A percentile compares a stretch with the other conserved stretches of the same genome.
These are phyloP conservation scores for Dasyprocta punctata DNA, from an alignment of 2,113 vertebrate species.

Conservation along the genomic window DNA sequence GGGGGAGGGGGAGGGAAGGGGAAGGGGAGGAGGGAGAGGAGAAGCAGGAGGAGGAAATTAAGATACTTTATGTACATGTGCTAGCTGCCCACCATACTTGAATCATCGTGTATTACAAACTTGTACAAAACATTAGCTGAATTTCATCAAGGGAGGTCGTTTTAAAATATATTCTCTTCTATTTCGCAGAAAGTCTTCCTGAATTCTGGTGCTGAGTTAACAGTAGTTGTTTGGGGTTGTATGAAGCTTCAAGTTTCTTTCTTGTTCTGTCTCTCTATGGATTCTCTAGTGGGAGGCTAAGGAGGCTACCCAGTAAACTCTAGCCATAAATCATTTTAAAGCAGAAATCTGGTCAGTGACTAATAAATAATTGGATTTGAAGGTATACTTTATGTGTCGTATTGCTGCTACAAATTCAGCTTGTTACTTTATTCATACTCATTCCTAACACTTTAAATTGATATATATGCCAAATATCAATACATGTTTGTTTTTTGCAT, in stretches of 20 bases:
- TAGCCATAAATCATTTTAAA: not conserved
- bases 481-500: not conserved
- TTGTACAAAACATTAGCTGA: not conserved
- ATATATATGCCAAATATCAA: not conserved
- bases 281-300: not conserved
- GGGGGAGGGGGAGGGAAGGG: not conserved
- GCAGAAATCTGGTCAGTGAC: not conserved
- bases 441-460: slow-evolving; percentile 32
- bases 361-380: slow-evolving; percentile 49
- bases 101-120: not conserved
- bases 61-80: not conserved
- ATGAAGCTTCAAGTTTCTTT: slow-evolving; percentile 8
- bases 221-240: not conserved
- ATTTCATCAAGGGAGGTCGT: not conserved
- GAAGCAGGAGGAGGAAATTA: not conserved
- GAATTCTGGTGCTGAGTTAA: not conserved
- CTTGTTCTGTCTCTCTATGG: not conserved
- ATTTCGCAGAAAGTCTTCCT: not conserved
- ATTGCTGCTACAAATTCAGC: not conserved
- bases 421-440: slow-evolving; percentile 16
- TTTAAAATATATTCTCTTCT: not conserved
- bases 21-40: not conserved
- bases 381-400: not conserved
- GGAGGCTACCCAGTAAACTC: not conserved
- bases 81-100: not conserved